phyloP scores from a whole-genome alignment of 2,113 vertebrate genomes.

The Aptenodytes patagonicus region DNA sequence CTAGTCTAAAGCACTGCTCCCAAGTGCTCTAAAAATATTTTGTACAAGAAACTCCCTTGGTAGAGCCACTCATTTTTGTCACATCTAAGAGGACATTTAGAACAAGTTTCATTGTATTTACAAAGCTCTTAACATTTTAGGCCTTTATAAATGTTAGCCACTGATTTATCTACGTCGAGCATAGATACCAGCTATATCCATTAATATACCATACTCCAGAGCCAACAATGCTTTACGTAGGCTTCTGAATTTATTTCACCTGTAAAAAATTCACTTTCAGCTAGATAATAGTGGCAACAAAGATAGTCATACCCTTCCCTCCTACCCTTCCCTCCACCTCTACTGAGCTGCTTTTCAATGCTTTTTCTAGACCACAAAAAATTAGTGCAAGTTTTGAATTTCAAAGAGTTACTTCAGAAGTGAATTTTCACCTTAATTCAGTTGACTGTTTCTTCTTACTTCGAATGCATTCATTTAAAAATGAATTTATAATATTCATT shows the following conservation, averaged over 20 bases:
- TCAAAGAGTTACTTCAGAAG: neutral
- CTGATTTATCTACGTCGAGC: neutral
- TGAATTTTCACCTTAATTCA: neutral
- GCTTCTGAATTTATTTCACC: neutral
- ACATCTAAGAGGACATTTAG: neutral
- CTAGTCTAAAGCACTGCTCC: neutral
- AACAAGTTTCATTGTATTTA: neutral
- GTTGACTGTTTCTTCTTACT: neutral
- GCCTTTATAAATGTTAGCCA: neutral
- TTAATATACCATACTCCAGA: neutral
- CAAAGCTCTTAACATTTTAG: neutral
- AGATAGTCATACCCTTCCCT: neutral
- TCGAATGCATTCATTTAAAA: neutral
- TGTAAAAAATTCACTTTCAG: neutral
- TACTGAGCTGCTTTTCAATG: neutral
- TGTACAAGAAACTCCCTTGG: neutral
- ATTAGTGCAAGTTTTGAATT: neutral
- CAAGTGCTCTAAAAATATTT: neutral
- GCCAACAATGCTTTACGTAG: neutral
- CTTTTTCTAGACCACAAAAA: neutral
- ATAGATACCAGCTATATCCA: neutral
- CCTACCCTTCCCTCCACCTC: neutral
- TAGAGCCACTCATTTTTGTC: neutral
- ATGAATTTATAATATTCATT: neutral
- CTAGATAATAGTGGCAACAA: neutral